A percentile compares a stretch with the other conserved stretches of the same genome.
Conservation (phyloP, 2,888 invertebrate genomes). For the Phorcus lineatus region DNA sequence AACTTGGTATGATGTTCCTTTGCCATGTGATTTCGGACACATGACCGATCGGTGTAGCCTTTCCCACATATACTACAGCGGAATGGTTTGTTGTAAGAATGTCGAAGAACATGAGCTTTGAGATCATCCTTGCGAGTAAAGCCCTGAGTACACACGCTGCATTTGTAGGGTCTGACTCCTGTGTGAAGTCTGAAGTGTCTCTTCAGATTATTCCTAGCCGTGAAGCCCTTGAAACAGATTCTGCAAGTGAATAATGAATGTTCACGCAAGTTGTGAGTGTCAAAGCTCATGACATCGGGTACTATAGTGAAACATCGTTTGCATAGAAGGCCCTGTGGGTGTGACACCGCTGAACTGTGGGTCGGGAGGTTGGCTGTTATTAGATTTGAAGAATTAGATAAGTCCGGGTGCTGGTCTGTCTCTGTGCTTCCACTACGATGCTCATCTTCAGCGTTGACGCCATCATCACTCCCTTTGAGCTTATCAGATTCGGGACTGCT, state of each 20-base stretch:
- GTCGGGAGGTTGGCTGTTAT: constrained; percentile 2
- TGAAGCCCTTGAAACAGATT: constrained; percentile 61
- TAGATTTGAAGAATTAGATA: not conserved
- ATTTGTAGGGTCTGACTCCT: constrained; percentile 60
- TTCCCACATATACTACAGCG: constrained; percentile 58
- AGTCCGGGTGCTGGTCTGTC: not conserved
- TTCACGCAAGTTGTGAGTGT: constrained; percentile 53
- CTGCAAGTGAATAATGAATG: constrained; percentile 60
- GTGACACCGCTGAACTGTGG: not conserved
- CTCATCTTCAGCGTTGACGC: not conserved
- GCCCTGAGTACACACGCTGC: constrained; percentile 54
- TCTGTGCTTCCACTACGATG: not conserved
- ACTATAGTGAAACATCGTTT: constrained; percentile 53
- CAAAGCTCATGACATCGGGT: constrained; percentile 46
- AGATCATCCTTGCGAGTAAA: constrained; percentile 64
- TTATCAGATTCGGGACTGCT: not conserved
- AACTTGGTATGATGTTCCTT: constrained; percentile 57
- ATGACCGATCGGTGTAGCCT: constrained; percentile 63
- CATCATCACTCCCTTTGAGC: not conserved
- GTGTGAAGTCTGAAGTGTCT: constrained; percentile 64
- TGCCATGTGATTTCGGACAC: constrained; percentile 56
- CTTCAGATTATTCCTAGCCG: constrained; percentile 62
- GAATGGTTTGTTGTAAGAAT: constrained; percentile 61
- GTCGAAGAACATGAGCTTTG: constrained; percentile 63
- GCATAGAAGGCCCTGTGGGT: constrained; percentile 45